Base-by-base conservation (phyloP, 2,113 vertebrate species). In the Morone chrysops region DNA sequence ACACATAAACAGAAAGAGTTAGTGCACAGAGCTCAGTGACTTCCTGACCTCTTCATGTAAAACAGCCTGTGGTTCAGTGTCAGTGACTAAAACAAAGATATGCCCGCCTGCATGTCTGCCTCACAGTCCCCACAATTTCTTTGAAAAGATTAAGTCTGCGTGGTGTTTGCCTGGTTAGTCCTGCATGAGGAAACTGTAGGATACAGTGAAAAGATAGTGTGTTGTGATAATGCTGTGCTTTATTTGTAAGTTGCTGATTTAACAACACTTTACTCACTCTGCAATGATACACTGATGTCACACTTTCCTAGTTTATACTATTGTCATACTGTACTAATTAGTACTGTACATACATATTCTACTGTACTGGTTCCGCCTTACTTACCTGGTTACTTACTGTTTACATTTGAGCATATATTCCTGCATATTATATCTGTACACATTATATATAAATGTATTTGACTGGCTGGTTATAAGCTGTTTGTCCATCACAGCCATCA, bases 41-140 rank as follows among this genome's bases (percentile, higher is more conserved):
- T 93, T 92, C 92, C 92, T 96, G 94, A 94, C 92, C 92, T 92
- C 80, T 75, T 92, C 89, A 91, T 79, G 79, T 86, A 91, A 87
- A 84, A 75, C 67, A 77, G 38, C 80, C 61, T 85, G 85, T 71
- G 90, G 80, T 87, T 93, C 70, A 62, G 68, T 62, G 74, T 87
- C 69, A 81, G 73, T 90, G 90, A 89, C 85, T 90, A 83, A 90
- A 89, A 89, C 83, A 73, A 83, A 90, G 87, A 90, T 54, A 71
- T 74, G 72, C 70, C 80, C 70, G 88, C 81, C 83, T 85, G 81
- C 86, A 71, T 8, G 76, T 84, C 86, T 91, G 81, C 73, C 69
- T 86, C 70, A 66, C 62, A 76, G 78, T 81, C 87, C 72, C 74
- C 78, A 59, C 73, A 83, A 81, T 53, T 83, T 81, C 88, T 88